phyloP scores from a whole-genome alignment of 2,888 invertebrate species.

The Nephrotoma appendiculata region DNA sequence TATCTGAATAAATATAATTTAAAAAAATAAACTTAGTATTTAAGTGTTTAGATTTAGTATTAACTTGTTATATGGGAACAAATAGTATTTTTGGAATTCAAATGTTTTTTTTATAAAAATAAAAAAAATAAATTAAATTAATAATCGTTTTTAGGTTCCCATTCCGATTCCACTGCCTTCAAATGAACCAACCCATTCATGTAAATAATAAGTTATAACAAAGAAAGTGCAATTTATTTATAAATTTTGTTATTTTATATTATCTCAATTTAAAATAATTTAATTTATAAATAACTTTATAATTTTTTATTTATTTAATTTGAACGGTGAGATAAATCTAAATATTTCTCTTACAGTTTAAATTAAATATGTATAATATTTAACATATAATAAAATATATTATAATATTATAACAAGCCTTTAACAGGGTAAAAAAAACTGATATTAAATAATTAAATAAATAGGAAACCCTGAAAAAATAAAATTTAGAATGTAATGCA shows the following conservation, averaged over 20 bases:
- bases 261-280: not conserved
- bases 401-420: not conserved
- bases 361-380: not conserved
- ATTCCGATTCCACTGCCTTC: not conserved
- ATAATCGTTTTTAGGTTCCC: not conserved
- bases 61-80: slow-evolving; percentile 9
- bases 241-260: not conserved
- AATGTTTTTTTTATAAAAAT: not conserved
- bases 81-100: not conserved
- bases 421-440: not conserved
- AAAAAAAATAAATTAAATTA: not conserved
- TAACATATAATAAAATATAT: not conserved
- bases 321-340: not conserved
- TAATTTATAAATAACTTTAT: not conserved
- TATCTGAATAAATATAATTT: slow-evolving; percentile 12
- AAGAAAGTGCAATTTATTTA: not conserved
- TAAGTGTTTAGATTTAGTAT: not conserved
- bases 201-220: not conserved
- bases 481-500: not conserved
- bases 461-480: not conserved
- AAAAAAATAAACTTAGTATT: slow-evolving; percentile 6
- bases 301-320: not conserved
- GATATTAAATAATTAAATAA: not conserved
- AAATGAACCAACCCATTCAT: not conserved
- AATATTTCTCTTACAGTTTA: not conserved